Evolutionary conservation across 2,888 invertebrate genomes (phyloP), one percentile per base, ranked within the genome.

Genomic region (Monopis laevigella): DNA sequence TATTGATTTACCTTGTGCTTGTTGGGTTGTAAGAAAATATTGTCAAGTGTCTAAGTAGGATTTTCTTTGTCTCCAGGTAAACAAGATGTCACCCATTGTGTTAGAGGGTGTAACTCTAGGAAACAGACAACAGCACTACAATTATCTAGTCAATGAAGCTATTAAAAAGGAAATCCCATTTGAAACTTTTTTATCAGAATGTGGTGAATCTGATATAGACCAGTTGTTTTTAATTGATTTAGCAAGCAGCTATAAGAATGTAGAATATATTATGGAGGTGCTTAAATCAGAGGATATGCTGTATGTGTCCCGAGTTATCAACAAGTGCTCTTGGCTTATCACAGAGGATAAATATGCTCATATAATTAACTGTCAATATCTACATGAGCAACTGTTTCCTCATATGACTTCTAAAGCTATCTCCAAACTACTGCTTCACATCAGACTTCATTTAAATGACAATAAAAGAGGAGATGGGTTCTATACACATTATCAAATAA

Each of bases 151-250:
- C 3, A 41, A 51, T 30, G 45, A 54, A 44, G 51, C 51, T 2
- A 27, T 53, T 5, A 12, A 34, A 14, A 41, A 45, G 10, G 12
- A 28, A 8, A 11, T 5, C 2, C 2, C 10, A 11, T 29, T 40
- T n/a, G 13, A 29, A 3, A 10, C 18, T 10, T 12, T 40, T 2
- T 4, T 40, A 7, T 28, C 16, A 11, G 18, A 40, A 18, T 28
- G n/a, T 28, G 40, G 40, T 5, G 53, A 59, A 7, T 40, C 51
- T 13, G 72, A 73, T 45, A 29, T 66, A 5, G 55, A 59, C 26
- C 66, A 65, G 42, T 48, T 72, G 32, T 49, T 65, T 24, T 65
- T 64, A 51, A 69, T 74, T 43, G 72, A 73, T 46, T 34, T 67
- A 39, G 72, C 71, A 0, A 49, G 59, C 46, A 47, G 54, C 3